Percentiles rank a stretch among this genome's conserved stretches.
Evolutionary conservation across 2,797 vertebrate genomes (phyloP).

Genomic region (Coreius guichenoti): DNA sequence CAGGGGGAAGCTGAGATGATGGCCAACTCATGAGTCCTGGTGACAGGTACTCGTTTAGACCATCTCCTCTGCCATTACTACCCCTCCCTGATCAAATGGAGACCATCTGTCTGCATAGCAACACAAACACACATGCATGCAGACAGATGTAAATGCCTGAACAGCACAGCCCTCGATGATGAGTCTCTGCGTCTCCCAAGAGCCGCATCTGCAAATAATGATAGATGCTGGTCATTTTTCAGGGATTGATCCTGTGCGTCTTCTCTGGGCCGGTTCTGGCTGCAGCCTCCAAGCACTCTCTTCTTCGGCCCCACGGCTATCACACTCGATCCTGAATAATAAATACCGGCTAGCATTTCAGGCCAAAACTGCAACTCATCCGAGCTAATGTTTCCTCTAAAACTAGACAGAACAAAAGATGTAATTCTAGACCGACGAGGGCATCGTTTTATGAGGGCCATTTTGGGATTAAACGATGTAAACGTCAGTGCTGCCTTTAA

Average conservation of each 20-base stretch:
- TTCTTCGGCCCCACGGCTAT: constrained; percentile 38
- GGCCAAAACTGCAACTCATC: constrained; percentile 49
- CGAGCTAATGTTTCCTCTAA: constrained; percentile 42
- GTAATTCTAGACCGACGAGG: constrained; percentile 27
- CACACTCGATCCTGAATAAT: constrained; percentile 36
- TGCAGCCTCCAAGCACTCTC: constrained; percentile 1
- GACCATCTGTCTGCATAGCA: constrained; percentile 72
- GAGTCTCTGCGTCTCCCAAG: constrained; percentile 59
- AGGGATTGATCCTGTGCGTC: constrained; percentile 65
- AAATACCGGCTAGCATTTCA: constrained; percentile 52
- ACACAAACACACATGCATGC: constrained; percentile 46
- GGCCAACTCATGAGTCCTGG: constrained; percentile 63
- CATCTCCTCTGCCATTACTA: constrained; percentile 67
- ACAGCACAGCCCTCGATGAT: constrained; percentile 53
- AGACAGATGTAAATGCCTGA: constrained; percentile 66
- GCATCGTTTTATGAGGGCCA: constrained; percentile 30
- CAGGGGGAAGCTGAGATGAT: constrained; percentile 58
- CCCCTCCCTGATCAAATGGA: constrained; percentile 72
- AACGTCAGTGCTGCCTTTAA: constrained; percentile 31
- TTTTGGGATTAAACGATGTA: constrained; percentile 46
- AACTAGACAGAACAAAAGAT: constrained; percentile 11
- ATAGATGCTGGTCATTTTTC: constrained; percentile 69
- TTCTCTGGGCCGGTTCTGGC: constrained; percentile 59
- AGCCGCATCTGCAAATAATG: constrained; percentile 67
- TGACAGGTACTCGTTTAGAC: constrained; percentile 68